phyloP scores from a whole-genome alignment of 2,797 vertebrate genomes.

The Typhlichthys eigenmanni region DNA sequence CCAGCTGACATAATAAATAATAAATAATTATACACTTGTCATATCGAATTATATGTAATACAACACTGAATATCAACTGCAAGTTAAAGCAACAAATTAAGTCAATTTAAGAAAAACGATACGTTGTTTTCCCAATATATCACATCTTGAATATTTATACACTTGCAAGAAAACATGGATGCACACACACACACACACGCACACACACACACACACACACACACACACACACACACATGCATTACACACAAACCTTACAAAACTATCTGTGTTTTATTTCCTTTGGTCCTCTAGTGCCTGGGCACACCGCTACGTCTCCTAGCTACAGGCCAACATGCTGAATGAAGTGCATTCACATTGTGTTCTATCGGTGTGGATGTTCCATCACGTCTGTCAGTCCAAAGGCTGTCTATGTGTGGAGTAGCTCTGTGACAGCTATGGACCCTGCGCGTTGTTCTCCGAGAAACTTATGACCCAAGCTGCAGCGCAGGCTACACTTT shows the following conservation, averaged over 20 bases:
- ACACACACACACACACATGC: not conserved
- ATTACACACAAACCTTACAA: not conserved
- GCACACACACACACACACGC: conserved; percentile 3
- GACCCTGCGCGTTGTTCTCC: conserved; percentile 52
- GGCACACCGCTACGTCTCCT: not conserved
- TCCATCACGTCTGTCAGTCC: conserved; percentile 11
- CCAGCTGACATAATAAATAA: no score
- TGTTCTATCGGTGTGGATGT: conserved; percentile 25
- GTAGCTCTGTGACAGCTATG: conserved; percentile 46
- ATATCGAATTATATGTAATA: no score
- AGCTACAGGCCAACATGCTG: conserved; percentile 41
- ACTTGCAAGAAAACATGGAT: not conserved
- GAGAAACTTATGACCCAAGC: conserved; percentile 52
- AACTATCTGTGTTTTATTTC: no score
- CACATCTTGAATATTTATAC: no score
- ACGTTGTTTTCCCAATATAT: no score
- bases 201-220: not conserved
- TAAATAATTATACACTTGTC: no score
- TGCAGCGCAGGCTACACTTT: conserved; percentile 78
- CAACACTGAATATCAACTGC: no score
- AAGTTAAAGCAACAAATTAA: no score
- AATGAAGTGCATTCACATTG: conserved; percentile 30
- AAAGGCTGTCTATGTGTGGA: conserved; percentile 14
- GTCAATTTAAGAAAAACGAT: no score
- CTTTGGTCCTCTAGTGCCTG: not conserved